Evolutionary conservation across 2,888 invertebrate species (phyloP).

Genomic region (Agrochola lota): DNA sequence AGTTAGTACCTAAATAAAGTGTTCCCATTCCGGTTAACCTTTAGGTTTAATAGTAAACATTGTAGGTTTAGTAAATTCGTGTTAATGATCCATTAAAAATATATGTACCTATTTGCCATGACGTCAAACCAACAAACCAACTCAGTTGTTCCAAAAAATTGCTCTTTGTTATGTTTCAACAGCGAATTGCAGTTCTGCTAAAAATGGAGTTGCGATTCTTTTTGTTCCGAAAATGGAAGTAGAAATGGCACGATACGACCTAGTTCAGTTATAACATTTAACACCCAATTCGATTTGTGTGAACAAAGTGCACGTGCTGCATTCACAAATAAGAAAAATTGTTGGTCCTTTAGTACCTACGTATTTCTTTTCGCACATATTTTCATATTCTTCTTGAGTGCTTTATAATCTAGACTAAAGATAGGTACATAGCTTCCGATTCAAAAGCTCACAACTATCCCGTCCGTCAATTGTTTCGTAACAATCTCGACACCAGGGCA

Average conservation of each 20-base stretch:
- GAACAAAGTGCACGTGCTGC: constrained; percentile 17
- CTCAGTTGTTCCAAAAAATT: constrained; percentile 4
- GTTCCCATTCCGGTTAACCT: constrained; percentile 42
- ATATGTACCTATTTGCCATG: constrained; percentile 7
- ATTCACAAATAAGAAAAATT: constrained; percentile 11
- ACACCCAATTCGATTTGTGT: constrained; percentile 28
- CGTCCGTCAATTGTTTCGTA: constrained; percentile 16
- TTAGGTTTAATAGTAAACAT: constrained; percentile 37
- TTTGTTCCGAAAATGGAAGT: constrained; percentile 26
- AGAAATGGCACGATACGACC: constrained; percentile 33
- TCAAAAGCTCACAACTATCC: constrained; percentile 3
- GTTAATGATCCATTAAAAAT: constrained; percentile 40
- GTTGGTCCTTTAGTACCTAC: not conserved
- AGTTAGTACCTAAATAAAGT: constrained; percentile 32
- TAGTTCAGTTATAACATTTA: constrained; percentile 35
- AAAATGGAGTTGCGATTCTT: constrained; percentile 35
- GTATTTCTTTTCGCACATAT: not conserved
- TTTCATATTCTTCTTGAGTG: not conserved
- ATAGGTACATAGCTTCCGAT: not conserved
- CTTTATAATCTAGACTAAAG: not conserved
- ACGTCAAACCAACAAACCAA: constrained; percentile 10
- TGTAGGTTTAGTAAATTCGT: constrained; percentile 25
- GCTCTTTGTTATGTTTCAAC: constrained; percentile 8
- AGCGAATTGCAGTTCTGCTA: constrained; percentile 25
- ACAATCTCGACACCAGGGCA: constrained; percentile 50